phyloP scores from a whole-genome alignment of 2,113 vertebrate genomes.

The Falco punctatus region DNA sequence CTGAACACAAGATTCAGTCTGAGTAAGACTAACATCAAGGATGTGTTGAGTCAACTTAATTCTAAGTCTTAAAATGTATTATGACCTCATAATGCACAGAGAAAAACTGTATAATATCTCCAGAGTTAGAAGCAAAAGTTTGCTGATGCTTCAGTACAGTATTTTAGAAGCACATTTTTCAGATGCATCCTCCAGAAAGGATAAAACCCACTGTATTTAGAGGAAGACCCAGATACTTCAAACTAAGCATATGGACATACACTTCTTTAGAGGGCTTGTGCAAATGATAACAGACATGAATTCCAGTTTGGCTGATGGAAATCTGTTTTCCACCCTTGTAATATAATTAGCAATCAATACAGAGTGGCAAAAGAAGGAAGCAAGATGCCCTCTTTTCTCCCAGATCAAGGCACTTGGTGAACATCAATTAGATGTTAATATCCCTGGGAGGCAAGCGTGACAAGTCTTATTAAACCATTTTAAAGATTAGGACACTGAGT shows the following conservation, averaged over 20 bases:
- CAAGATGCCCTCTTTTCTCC: slow-evolving; percentile 32
- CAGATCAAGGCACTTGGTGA: slow-evolving; percentile 21
- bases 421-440: slow-evolving; percentile 54
- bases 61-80: neutral
- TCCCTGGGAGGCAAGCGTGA: slow-evolving; percentile 48
- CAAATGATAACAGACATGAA: neutral
- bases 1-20: neutral
- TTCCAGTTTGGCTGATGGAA: neutral
- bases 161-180: neutral
- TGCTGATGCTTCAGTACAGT: neutral
- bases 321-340: slow-evolving; percentile 11
- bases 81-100: neutral
- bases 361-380: neutral
- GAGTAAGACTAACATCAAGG: neutral
- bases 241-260: neutral
- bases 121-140: neutral
- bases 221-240: neutral
- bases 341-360: neutral
- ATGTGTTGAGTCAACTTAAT: neutral
- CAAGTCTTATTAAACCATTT: slow-evolving; percentile 48
- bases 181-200: neutral
- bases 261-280: neutral
- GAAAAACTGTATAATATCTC: neutral
- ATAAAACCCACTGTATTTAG: neutral
- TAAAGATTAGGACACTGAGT: slow-evolving; percentile 54